phyloP scores from a whole-genome alignment of 1,140 invertebrate species.

The Hycleus phaleratus region DNA sequence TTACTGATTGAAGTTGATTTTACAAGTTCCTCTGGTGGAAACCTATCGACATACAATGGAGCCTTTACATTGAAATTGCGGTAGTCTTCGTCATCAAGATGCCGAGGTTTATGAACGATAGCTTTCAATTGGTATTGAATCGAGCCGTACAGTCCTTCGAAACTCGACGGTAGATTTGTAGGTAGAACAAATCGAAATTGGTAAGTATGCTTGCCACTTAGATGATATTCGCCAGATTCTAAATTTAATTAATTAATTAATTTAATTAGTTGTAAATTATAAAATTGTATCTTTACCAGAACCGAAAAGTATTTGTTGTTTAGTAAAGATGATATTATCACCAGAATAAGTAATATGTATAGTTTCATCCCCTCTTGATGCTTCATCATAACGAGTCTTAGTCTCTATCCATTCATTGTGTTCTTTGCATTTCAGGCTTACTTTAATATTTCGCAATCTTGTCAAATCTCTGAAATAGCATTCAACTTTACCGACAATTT shows the following conservation, averaged over 20 bases:
- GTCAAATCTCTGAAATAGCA: constrained; percentile 6
- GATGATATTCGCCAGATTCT: too few relatives aligned
- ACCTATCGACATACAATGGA: constrained; percentile 23
- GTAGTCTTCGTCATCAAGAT: constrained; percentile 22
- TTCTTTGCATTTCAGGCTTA: constrained; percentile 6
- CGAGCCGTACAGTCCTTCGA: constrained; percentile 19
- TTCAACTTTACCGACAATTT: constrained; percentile 1
- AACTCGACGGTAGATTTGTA: constrained; percentile 22
- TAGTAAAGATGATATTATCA: constrained; percentile 4
- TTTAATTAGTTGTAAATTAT: background rate
- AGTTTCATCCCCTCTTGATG: background rate
- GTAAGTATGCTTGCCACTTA: constrained; percentile 16
- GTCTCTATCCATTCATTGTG: constrained; percentile 9
- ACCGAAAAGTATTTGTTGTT: constrained; percentile 9
- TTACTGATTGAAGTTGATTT: too few relatives aligned
- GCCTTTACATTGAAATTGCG: constrained; percentile 19
- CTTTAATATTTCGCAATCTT: background rate
- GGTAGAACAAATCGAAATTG: constrained; percentile 22
- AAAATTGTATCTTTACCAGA: background rate
- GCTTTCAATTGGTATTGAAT: constrained; percentile 23
- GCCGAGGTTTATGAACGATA: constrained; percentile 22
- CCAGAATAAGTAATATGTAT: constrained; percentile 3
- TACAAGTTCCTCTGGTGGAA: background rate
- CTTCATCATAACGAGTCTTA: background rate
- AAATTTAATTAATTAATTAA: too few relatives aligned